Percentiles rank a stretch among this genome's conserved stretches.
phyloP scores from a whole-genome alignment of 1,140 invertebrate genomes.

The Zaprionus taronus region DNA sequence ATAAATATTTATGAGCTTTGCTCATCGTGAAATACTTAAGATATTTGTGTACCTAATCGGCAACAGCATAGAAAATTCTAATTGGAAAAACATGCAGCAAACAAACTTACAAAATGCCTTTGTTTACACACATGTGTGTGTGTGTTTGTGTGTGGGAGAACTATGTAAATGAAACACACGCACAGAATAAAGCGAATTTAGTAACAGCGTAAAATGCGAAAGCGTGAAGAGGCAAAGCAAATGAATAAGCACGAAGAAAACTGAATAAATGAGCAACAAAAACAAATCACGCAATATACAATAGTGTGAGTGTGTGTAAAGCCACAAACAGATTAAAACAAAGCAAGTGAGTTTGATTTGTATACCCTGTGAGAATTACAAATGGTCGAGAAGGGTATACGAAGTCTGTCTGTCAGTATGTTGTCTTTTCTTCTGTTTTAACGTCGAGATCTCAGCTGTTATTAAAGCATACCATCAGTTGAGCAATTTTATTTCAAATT shows the following conservation, averaged over 20 bases:
- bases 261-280: constrained; percentile 51
- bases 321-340: constrained; percentile 49
- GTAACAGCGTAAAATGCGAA: constrained; percentile 36
- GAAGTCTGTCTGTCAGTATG: too few relatives aligned
- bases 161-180: constrained; percentile 6
- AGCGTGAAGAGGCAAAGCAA: constrained; percentile 58
- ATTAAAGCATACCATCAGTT: too few relatives aligned
- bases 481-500: too few relatives aligned
- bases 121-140: constrained; percentile 41
- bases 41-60: constrained; percentile 48
- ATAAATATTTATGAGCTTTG: constrained; percentile 38
- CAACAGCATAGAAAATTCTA: constrained; percentile 59
- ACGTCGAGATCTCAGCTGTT: too few relatives aligned
- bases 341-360: constrained; percentile 21
- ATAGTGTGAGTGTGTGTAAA: constrained; percentile 17
- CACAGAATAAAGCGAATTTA: constrained; percentile 31
- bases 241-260: constrained; percentile 59
- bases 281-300: constrained; percentile 48
- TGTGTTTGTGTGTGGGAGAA: not conserved
- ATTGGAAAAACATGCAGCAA: constrained; percentile 57
- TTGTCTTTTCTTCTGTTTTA: too few relatives aligned
- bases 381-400: too few relatives aligned
- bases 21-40: constrained; percentile 38
- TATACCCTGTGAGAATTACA: not conserved
- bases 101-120: constrained; percentile 49